These are phyloP conservation scores for Ichneumoninae sp. DNA, from an alignment of 2,888 invertebrate genomes.

Conservation along the genomic window DNA sequence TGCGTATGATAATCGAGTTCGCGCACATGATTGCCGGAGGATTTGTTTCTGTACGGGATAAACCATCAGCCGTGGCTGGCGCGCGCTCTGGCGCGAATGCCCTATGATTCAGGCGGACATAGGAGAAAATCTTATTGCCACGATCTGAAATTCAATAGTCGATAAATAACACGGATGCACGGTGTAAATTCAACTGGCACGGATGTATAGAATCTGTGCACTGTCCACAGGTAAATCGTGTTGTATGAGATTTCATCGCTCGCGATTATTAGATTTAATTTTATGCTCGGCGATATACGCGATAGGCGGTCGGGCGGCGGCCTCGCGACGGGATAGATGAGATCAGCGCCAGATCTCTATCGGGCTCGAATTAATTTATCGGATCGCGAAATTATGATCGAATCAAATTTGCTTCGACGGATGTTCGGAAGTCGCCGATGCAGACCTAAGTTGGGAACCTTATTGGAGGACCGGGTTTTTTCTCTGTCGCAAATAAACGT, in stretches of 20 bases:
- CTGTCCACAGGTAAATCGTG: neutral
- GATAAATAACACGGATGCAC: slow-evolving; percentile 77
- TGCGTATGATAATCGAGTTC: slow-evolving; percentile 74
- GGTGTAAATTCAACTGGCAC: slow-evolving; percentile 71
- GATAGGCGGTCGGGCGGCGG: neutral
- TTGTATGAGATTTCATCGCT: slow-evolving; percentile 16
- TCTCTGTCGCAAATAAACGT: too few relatives aligned
- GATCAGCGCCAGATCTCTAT: neutral
- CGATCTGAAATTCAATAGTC: slow-evolving; percentile 79
- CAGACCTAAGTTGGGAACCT: neutral
- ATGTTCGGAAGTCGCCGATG: neutral
- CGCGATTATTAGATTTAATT: slow-evolving; percentile 19
- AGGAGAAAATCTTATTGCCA: slow-evolving; percentile 71
- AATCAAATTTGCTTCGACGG: neutral
- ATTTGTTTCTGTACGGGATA: slow-evolving; percentile 75
- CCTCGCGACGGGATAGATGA: neutral
- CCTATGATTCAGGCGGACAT: slow-evolving; percentile 74
- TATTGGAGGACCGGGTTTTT: neutral
- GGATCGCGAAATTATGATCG: neutral
- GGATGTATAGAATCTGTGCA: slow-evolving; percentile 9
- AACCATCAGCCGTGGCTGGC: slow-evolving; percentile 65
- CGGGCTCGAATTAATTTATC: neutral
- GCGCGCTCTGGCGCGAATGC: slow-evolving; percentile 24
- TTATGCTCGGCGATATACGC: neutral
- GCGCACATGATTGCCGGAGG: slow-evolving; percentile 74